These are phyloP conservation scores for Anadara kagoshimensis DNA, from an alignment of 1,140 invertebrate genomes.

Conservation along the genomic window DNA sequence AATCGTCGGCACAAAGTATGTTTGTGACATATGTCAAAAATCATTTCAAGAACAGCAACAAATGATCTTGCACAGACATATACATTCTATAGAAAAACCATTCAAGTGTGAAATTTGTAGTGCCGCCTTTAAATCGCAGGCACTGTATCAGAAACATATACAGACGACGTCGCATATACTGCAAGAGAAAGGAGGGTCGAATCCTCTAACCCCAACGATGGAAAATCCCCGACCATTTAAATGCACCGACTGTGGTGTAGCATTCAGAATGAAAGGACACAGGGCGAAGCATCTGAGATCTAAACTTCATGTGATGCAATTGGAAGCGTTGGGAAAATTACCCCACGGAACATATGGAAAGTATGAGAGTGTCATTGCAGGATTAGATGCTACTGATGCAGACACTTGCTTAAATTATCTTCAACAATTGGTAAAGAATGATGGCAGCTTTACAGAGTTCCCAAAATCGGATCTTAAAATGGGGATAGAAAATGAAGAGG, in stretches of 20 bases:
- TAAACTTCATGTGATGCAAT: conserved; percentile 96
- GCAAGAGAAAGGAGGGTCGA: conserved; percentile 47
- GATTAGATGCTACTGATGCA: conserved; percentile 88
- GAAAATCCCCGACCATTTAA: conserved; percentile 88
- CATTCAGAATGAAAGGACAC: conserved; percentile 96
- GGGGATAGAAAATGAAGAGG: no score
- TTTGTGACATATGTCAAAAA: conserved; percentile 91
- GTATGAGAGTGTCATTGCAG: conserved; percentile 89
- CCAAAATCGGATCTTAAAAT: no score
- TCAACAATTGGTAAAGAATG: background rate
- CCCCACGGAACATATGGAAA: conserved; percentile 97
- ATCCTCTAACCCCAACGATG: conserved; percentile 75
- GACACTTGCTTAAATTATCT: conserved; percentile 1
- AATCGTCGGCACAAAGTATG: conserved; percentile 49
- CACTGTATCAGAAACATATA: conserved; percentile 73
- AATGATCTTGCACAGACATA: conserved; percentile 93
- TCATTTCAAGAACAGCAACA: conserved; percentile 93
- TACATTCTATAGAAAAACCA: conserved; percentile 95
- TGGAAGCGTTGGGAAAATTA: conserved; percentile 94
- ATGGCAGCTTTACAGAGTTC: no score
- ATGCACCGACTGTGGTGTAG: conserved; percentile 95
- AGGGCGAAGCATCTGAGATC: conserved; percentile 96
- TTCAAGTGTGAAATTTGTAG: conserved; percentile 78
- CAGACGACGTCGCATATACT: conserved; percentile 92
- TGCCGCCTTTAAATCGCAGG: conserved; percentile 73